Evolutionary conservation across 2,797 vertebrate species (phyloP), one percentile per base, ranked within the genome.

Genomic region (Salmo trutta): DNA sequence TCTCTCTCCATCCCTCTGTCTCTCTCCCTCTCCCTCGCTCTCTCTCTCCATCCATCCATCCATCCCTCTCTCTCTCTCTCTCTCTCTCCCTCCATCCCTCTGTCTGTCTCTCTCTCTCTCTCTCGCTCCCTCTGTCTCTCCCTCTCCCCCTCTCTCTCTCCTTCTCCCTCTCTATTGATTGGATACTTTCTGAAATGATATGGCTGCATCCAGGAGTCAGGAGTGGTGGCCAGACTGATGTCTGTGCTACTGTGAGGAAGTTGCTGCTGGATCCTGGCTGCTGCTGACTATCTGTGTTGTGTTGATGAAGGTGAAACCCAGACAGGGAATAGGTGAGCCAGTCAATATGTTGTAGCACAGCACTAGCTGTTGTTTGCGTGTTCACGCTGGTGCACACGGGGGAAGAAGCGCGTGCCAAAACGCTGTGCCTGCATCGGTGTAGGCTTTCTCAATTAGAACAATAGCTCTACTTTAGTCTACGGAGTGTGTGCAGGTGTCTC

Each of bases 151-250:
- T 21, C 17, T 59, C 56, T 75, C 16, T 56, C 27, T 74, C 67
- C 53, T 51, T n/a, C 5, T 56, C 1, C 24, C 67, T 73, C 33
- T 68, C 21, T 75, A 81, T 79, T 53, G 78, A 77, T 80, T 59
- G 16, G 64, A 27, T 68, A 59, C 73, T 73, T 85, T 81, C 77
- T 73, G 68, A 76, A 62, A 77, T 81, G 75, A 76, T 79, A 19
- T 19, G 56, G 56, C 56, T 59, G 19, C 17, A 21, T 62, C 8
- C 41, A 12, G 41, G 41, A 64, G 70, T 51, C 47, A 70, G 56
- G 33, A 2, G 69, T 52, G 52, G 47, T 33, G 15, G 24, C 16
- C 36, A 36, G 36, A 36, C 36, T 36, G 36, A 36, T 36, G 36
- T 36, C 6, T 36, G 6, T 36, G 6, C 36, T 36, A 36, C 36